Evolutionary conservation across 2,797 vertebrate genomes (phyloP).

Genomic region (Hipposideros larvatus): DNA sequence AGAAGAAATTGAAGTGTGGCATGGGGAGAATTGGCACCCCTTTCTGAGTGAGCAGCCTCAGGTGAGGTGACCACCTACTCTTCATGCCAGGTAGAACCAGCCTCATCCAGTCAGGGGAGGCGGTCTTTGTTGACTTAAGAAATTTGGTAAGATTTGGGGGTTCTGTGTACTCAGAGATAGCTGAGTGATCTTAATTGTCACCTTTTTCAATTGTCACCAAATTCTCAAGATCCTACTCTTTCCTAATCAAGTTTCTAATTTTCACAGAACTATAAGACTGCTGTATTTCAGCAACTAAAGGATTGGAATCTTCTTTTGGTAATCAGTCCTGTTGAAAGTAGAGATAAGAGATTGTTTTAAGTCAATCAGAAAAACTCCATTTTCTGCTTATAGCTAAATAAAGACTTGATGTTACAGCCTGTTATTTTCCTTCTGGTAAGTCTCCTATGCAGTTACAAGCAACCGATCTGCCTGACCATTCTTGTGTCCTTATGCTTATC

Average conservation of each 20-base stretch:
- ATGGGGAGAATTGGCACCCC: neutral
- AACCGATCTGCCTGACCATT: neutral
- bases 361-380: neutral
- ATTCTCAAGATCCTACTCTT: neutral
- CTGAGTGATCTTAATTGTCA: neutral
- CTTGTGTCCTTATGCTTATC: neutral
- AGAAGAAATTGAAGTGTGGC: neutral
- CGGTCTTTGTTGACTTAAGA: neutral
- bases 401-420: neutral
- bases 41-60: neutral
- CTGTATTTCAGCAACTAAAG: slow-evolving; percentile 15
- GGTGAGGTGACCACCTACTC: neutral
- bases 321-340: neutral
- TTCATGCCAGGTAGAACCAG: neutral
- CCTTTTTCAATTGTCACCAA: slow-evolving; percentile 21
- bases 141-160: neutral
- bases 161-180: neutral
- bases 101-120: neutral
- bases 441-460: neutral
- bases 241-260: slow-evolving; percentile 22
- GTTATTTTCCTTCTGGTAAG: slow-evolving; percentile 12
- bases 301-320: slow-evolving; percentile 2
- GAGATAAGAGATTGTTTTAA: slow-evolving; percentile 18
- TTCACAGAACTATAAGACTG: neutral
- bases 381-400: neutral